Evolutionary conservation across 2,888 invertebrate genomes (phyloP).

Genomic region (Hemithea aestivaria): DNA sequence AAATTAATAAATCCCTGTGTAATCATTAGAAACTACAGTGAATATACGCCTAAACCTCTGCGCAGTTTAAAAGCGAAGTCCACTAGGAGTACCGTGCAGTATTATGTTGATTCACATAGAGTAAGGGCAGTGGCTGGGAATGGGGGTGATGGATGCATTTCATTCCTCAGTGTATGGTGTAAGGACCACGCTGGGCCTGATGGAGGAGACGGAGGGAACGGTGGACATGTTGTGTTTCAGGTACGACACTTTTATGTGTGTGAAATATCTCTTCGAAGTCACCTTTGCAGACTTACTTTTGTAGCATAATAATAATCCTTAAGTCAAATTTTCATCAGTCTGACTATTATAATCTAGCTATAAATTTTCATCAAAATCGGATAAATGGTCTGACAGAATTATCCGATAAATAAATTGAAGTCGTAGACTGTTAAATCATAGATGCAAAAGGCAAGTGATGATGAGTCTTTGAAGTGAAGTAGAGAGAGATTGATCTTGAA

Average conservation of each 20-base stretch:
- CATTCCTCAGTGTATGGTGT: constrained; percentile 88
- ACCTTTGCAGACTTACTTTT: too few relatives aligned
- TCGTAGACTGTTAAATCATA: too few relatives aligned
- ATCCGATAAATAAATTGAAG: too few relatives aligned
- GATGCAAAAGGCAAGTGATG: too few relatives aligned
- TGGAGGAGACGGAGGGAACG: constrained; percentile 98
- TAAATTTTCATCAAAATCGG: too few relatives aligned
- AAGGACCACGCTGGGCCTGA: constrained; percentile 96
- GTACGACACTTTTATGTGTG: constrained; percentile 34
- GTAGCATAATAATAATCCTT: too few relatives aligned
- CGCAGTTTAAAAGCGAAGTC: constrained; percentile 66
- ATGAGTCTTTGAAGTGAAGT: too few relatives aligned
- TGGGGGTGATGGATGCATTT: constrained; percentile 96
- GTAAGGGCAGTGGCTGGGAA: constrained; percentile 88
- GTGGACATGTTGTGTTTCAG: constrained; percentile 93
- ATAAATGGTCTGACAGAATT: too few relatives aligned
- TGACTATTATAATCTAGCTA: too few relatives aligned
- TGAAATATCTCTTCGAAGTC: too few relatives aligned
- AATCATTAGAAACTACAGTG: constrained; percentile 38
- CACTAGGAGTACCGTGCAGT: constrained; percentile 60
- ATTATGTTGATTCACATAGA: constrained; percentile 85
- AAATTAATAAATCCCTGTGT: constrained; percentile 24
- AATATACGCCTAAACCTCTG: constrained; percentile 54
- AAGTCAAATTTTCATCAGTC: too few relatives aligned
- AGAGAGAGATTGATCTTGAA: too few relatives aligned